phyloP scores from a whole-genome alignment of 2,797 vertebrate species.

The Phalanger gymnotis region DNA sequence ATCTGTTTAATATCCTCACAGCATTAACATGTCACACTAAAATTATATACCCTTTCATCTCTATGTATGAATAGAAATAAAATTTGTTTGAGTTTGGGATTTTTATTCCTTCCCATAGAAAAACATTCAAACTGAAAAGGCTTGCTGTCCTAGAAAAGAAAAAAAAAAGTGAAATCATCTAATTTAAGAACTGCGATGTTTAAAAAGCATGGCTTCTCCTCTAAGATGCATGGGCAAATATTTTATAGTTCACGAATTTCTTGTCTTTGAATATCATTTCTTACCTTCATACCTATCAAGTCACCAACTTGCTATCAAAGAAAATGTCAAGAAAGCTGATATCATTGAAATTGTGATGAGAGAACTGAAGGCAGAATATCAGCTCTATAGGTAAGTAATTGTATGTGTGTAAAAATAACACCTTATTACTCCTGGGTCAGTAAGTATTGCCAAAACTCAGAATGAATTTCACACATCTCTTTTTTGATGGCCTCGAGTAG shows the following conservation, averaged over 20 bases:
- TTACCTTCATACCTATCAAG: background rate
- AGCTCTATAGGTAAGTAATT: background rate
- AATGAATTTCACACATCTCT: background rate
- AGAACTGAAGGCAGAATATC: background rate
- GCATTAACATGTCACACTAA: background rate
- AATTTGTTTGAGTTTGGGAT: background rate
- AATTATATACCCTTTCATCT: background rate
- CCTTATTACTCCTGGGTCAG: background rate
- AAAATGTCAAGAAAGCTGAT: conserved; percentile 4
- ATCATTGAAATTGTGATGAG: conserved; percentile 1
- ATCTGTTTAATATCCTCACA: background rate
- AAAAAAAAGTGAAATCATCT: background rate
- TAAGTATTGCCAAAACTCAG: background rate
- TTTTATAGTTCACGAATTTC: background rate
- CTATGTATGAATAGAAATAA: background rate
- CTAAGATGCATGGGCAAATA: background rate
- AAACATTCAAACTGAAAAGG: conserved; percentile 7
- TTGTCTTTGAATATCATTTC: conserved; percentile 24
- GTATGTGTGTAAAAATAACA: background rate
- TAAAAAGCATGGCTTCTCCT: background rate
- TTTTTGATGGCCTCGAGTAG: background rate
- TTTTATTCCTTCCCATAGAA: background rate
- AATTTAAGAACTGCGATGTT: background rate
- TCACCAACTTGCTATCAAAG: background rate
- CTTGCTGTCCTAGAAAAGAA: background rate